Evolutionary conservation across 1,140 invertebrate species (phyloP), one percentile per base, ranked within the genome.

Genomic region (Diuraphis noxia): DNA sequence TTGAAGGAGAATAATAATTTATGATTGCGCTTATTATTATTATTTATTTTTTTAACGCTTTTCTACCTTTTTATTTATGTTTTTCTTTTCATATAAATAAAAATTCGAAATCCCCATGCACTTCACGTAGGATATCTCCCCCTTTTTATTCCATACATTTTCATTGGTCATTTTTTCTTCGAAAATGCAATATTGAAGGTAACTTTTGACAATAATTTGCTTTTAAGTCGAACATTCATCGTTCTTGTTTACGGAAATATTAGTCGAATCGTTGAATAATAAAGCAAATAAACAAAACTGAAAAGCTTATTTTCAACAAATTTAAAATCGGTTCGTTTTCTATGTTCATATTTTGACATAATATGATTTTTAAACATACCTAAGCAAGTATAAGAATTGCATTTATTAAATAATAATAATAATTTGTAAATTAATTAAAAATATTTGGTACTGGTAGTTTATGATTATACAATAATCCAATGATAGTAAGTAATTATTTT

Each of bases 31-130:
- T 79, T 79, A 79, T 79, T 79, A 79, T 79, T 79, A 23, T 79
- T 23, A 36, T 79, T 36, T 49, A 23, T 52, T n/a, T 77, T 77
- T 77, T 79, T 79, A 79, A 79, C 77, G 21, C 77, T 79, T 38
- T 36, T 38, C 21, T 79, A 79, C n/a, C 77, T 79, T 79, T 72
- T 38, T 79, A 79, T 79, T 79, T 79, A 79, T 79, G 36, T 79
- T 36, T 79, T 77, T 79, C 21, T 36, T 79, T 79, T 79, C 34
- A 36, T 79, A 79, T 36, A 79, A 79, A 79, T 72, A 72, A 34
- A 63, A 72, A n/a, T 23, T 21, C 19, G 17, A 79, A 79, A 79
- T 79, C 77, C 21, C 34, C 34, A 23, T 38, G 34, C 77, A 79
- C 36, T 36, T 79, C 77, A 79, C 21, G 34, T 72, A n/a, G 56